Percentiles rank a stretch among this genome's conserved stretches.
phyloP scores from a whole-genome alignment of 2,888 invertebrate genomes.

The Eueremaeus valkanovi region DNA sequence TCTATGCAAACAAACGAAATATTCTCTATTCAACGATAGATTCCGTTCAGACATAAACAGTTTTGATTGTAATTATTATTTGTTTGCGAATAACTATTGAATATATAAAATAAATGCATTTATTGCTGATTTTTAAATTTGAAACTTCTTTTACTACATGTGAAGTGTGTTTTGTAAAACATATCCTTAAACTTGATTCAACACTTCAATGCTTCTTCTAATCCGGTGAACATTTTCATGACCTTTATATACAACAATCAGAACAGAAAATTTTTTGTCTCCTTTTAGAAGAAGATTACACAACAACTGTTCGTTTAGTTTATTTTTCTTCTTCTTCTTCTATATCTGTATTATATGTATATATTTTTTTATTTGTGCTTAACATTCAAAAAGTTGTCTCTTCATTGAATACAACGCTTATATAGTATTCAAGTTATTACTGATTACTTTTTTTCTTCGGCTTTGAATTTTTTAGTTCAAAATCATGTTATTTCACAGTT shows the following conservation, averaged over 20 bases:
- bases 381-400: neutral
- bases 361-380: neutral
- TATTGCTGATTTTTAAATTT: too few relatives aligned
- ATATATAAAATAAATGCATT: too few relatives aligned
- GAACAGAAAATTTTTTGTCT: constrained; percentile 25
- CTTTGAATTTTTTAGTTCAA: neutral
- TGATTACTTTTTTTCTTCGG: neutral
- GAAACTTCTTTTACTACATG: too few relatives aligned
- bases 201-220: constrained; percentile 24
- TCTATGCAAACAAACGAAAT: too few relatives aligned
- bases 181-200: constrained; percentile 42
- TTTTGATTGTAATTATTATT: too few relatives aligned
- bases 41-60: too few relatives aligned
- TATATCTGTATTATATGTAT: neutral
- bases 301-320: neutral
- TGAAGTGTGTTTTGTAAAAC: neutral
- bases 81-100: too few relatives aligned
- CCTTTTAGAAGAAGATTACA: constrained; percentile 8
- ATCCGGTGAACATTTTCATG: neutral
- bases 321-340: too few relatives aligned
- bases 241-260: constrained; percentile 30
- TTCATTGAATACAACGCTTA: neutral
- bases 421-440: neutral
- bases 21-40: too few relatives aligned
- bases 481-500: neutral